Conservation (phyloP, 1,140 invertebrate species). For the Zophobas atratus region DNA sequence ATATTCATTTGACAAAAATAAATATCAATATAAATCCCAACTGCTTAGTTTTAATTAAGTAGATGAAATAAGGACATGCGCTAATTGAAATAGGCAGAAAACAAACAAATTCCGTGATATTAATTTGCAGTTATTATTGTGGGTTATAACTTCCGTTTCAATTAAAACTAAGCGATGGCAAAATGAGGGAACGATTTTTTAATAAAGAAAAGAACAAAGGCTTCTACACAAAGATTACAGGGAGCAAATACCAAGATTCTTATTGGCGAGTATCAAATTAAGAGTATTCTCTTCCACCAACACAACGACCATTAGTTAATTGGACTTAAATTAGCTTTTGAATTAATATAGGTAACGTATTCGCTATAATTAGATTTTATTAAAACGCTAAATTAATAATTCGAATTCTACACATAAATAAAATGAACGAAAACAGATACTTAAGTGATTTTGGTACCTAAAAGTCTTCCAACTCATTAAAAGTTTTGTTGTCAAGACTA, state of each 20-base stretch:
- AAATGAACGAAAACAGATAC: neutral
- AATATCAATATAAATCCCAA: too few relatives aligned
- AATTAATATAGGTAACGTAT: slow-evolving; percentile 10
- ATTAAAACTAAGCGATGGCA: neutral
- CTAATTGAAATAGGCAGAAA: too few relatives aligned
- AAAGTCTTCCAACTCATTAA: slow-evolving; percentile 24
- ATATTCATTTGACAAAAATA: too few relatives aligned
- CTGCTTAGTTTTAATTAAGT: too few relatives aligned
- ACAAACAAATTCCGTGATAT: too few relatives aligned
- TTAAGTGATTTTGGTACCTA: slow-evolving; percentile 3
- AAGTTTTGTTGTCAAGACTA: slow-evolving; percentile 31
- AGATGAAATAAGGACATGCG: too few relatives aligned
- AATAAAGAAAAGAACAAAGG: slow-evolving; percentile 11
- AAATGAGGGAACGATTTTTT: neutral
- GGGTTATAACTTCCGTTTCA: too few relatives aligned
- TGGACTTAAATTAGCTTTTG: slow-evolving; percentile 25
- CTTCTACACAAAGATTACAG: neutral
- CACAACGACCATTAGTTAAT: slow-evolving; percentile 26
- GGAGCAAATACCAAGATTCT: slow-evolving; percentile 8
- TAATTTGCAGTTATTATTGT: too few relatives aligned
- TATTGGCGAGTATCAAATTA: slow-evolving; percentile 25
- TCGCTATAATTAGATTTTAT: slow-evolving; percentile 25
- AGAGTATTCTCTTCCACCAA: slow-evolving; percentile 2
- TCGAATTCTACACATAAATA: neutral
- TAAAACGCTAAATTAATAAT: neutral